Evolutionary conservation across 2,797 vertebrate genomes (phyloP).

Genomic region (Hapalemur alaotrensis): DNA sequence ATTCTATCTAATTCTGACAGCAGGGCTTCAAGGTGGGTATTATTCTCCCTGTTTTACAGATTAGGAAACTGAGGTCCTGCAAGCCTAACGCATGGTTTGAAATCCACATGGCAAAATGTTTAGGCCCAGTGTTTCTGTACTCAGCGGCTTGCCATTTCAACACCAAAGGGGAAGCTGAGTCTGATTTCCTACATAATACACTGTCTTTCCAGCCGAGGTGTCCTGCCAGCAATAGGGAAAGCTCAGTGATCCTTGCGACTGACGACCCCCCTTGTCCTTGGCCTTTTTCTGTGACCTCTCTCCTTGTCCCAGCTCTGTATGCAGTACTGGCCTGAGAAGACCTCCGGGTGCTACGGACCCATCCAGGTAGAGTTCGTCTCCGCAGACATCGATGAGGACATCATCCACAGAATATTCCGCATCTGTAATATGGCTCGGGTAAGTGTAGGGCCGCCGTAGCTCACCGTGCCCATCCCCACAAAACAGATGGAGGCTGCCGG

Average conservation of each 20-base stretch:
- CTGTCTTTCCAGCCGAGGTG: background rate
- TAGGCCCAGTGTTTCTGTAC: background rate
- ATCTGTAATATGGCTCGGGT: slow-evolving; percentile 99
- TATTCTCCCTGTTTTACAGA: background rate
- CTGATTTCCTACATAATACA: background rate
- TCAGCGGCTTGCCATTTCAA: background rate
- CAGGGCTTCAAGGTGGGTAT: background rate
- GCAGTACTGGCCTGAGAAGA: slow-evolving; percentile 99
- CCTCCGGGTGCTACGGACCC: slow-evolving; percentile 95
- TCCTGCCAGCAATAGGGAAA: background rate
- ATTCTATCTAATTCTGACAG: background rate
- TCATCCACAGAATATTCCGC: slow-evolving; percentile 98
- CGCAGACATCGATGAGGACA: slow-evolving; percentile 97
- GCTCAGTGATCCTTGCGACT: accelerated
- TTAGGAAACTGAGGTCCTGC: background rate
- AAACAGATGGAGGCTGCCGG: background rate
- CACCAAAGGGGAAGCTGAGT: background rate
- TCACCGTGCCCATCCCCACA: accelerated
- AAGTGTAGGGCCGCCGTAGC: background rate
- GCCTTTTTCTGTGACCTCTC: slow-evolving; percentile 5
- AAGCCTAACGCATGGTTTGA: background rate
- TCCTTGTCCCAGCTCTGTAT: slow-evolving; percentile 90
- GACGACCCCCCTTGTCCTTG: background rate
- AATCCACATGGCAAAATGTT: background rate
- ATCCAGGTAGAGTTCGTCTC: slow-evolving; percentile 98